Base-by-base conservation (phyloP, 1,140 invertebrate species). In the Pararge aegeria region DNA sequence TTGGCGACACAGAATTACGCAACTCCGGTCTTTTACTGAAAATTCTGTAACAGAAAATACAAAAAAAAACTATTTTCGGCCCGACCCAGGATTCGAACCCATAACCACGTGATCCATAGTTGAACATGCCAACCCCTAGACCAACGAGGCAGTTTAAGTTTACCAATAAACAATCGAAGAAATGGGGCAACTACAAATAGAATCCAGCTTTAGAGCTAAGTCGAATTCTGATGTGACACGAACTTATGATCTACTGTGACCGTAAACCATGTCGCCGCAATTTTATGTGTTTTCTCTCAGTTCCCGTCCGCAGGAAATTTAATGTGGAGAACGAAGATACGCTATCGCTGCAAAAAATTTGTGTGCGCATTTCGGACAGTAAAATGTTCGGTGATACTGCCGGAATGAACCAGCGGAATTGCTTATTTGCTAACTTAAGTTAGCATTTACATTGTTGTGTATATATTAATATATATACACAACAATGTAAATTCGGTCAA, bases 251-350 rank as follows among this genome's bases (percentile, higher is more conserved):
- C 48, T 37, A n/a, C 10, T 21, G 49, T 38, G 13, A 52, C 37
- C 37, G 18, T 59, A 52, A 52, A 59, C 27, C 21, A 51, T 29
- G 48, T 59, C 38, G 37, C 49, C 38, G 55, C 16, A 20, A 57
- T 57, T 57, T 57, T 57, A 57, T 50, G 55, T 49, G 44, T 57
- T 57, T 50, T 57, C 44, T 57, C 15, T 15, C 29, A 49, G 20
- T 30, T 46, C 27, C 16, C 12, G 30, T 37, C n/a, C 15, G 18
- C 42, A 49, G 30, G 9, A 20, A 52, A 52, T 52, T 57, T 57
- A 49, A 57, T 50, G 30, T 50, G 19, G 19, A 38, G 0, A 48
- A 37, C 46, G 21, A 7, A 49, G 46, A 49, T 49, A 27, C 15
- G 46, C 46, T 27, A 49, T 49, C 46, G 46, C 12, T 27, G 46